Conservation (phyloP, 2,113 vertebrate genomes). For the Epinephelus cyanopodus region DNA sequence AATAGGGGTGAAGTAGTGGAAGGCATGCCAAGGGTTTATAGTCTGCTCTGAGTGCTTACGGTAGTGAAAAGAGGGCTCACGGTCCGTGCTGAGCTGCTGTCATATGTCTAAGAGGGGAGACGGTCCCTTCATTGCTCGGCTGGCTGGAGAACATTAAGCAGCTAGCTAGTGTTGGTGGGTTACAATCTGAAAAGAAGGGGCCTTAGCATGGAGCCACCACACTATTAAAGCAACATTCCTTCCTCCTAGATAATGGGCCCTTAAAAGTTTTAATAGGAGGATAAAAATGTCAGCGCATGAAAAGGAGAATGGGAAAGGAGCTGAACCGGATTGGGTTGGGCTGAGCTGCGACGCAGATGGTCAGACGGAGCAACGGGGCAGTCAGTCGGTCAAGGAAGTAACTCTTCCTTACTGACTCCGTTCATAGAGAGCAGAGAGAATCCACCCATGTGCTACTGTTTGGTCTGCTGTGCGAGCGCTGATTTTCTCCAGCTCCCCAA, state of each 20-base stretch:
- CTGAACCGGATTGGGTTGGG: constrained; percentile 58
- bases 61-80: constrained; percentile 65
- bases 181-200: constrained; percentile 77
- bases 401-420: constrained; percentile 40
- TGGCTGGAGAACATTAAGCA: constrained; percentile 66
- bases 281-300: constrained; percentile 85
- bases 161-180: constrained; percentile 61
- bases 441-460: constrained; percentile 74
- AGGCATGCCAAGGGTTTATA: constrained; percentile 79
- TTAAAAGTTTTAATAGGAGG: constrained; percentile 85
- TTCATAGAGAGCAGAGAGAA: constrained; percentile 42
- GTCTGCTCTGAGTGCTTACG: constrained; percentile 68
- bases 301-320: constrained; percentile 75
- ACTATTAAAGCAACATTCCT: constrained; percentile 85
- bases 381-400: constrained; percentile 58
- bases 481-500: constrained; percentile 47
- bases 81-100: constrained; percentile 59
- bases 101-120: constrained; percentile 58
- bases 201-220: constrained; percentile 76
- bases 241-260: constrained; percentile 83
- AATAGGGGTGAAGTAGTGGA: constrained; percentile 70
- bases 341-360: constrained; percentile 69
- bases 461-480: constrained; percentile 25
- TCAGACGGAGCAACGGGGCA: constrained; percentile 50
- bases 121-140: constrained; percentile 42